Percentiles rank a stretch among this genome's conserved stretches.
Conservation (phyloP, 2,797 vertebrate genomes). For the Lophius americanus region DNA sequence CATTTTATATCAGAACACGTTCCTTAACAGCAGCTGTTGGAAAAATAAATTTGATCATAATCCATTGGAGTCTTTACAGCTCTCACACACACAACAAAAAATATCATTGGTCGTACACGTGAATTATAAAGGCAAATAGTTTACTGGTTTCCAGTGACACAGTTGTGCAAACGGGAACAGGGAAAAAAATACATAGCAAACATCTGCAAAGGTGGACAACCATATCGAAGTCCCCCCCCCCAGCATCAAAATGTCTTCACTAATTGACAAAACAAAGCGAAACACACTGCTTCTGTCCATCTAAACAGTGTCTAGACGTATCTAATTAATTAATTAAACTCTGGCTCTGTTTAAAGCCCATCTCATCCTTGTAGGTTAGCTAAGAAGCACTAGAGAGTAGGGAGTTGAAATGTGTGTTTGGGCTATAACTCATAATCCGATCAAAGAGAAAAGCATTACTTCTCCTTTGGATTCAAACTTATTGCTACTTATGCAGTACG, state of each 20-base stretch:
- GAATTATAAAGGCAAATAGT: constrained; percentile 59
- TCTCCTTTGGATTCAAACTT: constrained; percentile 53
- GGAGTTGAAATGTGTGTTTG: constrained; percentile 23
- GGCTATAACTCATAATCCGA: constrained; percentile 33
- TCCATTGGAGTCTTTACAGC: constrained; percentile 1
- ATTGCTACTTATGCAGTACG: constrained; percentile 29
- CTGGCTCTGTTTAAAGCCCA: constrained; percentile 33
- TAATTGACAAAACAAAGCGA: constrained; percentile 32
- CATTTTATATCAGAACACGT: background rate
- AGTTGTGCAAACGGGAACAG: constrained; percentile 65
- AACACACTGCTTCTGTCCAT: constrained; percentile 18
- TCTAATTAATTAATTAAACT: constrained; percentile 45
- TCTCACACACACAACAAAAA: constrained; percentile 2
- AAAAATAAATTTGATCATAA: background rate
- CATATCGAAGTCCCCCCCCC: constrained; percentile 32
- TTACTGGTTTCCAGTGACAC: constrained; percentile 75
- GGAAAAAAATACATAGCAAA: constrained; percentile 32
- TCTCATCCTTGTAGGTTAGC: constrained; percentile 8
- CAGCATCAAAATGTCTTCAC: constrained; percentile 39
- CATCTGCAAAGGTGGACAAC: constrained; percentile 41
- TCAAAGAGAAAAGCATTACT: constrained; percentile 16
- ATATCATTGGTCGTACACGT: constrained; percentile 19
- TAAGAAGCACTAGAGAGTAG: constrained; percentile 16
- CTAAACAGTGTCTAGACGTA: constrained; percentile 40
- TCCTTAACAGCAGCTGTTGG: background rate